Evolutionary conservation across 2,888 invertebrate species (phyloP).

Genomic region (Phaonia tiefii): DNA sequence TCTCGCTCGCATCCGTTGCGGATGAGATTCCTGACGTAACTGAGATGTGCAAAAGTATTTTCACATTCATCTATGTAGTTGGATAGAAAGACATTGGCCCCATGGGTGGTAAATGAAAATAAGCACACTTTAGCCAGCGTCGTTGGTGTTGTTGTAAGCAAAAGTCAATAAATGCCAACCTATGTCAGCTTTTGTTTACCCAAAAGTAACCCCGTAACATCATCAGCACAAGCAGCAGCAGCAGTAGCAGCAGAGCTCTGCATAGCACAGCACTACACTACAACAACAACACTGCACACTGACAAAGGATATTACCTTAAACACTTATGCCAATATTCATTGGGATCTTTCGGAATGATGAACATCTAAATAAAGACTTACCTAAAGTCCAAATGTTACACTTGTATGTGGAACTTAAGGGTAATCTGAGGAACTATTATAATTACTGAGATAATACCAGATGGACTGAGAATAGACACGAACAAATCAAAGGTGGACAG

Average conservation of each 20-base stretch:
- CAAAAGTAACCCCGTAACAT: slow-evolving; percentile 26
- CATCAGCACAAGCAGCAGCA: too few relatives aligned
- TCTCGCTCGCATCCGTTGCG: slow-evolving; percentile 67
- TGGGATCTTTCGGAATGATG: too few relatives aligned
- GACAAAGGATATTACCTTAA: background rate
- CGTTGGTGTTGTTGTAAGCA: slow-evolving; percentile 33
- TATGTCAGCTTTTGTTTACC: slow-evolving; percentile 66
- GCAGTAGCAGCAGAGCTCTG: too few relatives aligned
- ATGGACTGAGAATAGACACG: too few relatives aligned
- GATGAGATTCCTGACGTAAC: slow-evolving; percentile 69
- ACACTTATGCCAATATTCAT: too few relatives aligned
- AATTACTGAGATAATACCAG: too few relatives aligned
- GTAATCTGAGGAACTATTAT: too few relatives aligned
- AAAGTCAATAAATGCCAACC: slow-evolving; percentile 50
- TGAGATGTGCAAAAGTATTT: slow-evolving; percentile 63
- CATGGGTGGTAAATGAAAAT: slow-evolving; percentile 74
- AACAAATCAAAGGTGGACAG: too few relatives aligned
- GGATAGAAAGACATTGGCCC: slow-evolving; percentile 66
- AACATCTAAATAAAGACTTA: too few relatives aligned
- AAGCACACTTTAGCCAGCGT: slow-evolving; percentile 12
- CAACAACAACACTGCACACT: background rate
- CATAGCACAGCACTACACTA: too few relatives aligned
- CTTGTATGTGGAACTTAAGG: too few relatives aligned
- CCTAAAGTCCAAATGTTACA: too few relatives aligned
- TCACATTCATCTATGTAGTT: slow-evolving; percentile 1